Conservation (phyloP, 2,888 invertebrate species). For the Aphodius granarius region DNA sequence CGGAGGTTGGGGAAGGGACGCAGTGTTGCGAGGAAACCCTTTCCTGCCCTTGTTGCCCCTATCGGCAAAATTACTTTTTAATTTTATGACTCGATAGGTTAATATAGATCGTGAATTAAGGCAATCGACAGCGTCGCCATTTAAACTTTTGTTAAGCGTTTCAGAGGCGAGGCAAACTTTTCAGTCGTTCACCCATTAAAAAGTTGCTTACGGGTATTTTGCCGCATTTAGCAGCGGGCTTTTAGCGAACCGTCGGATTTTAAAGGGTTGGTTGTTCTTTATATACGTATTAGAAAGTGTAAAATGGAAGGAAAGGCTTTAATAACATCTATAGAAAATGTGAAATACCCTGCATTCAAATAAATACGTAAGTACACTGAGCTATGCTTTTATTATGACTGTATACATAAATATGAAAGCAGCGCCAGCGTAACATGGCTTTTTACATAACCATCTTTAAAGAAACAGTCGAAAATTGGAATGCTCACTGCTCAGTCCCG, state of each 20-base stretch:
- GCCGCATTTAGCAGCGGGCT: not conserved
- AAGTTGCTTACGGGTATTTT: not conserved
- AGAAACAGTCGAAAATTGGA: too few relatives aligned
- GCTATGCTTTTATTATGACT: too few relatives aligned
- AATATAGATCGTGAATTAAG: constrained; percentile 19
- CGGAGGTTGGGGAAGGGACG: constrained; percentile 22
- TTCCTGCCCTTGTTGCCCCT: not conserved
- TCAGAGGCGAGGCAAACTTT: not conserved
- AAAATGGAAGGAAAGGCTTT: not conserved
- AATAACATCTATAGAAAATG: too few relatives aligned
- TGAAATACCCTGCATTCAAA: too few relatives aligned
- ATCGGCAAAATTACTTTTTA: constrained; percentile 29
- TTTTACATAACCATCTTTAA: too few relatives aligned
- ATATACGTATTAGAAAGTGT: not conserved
- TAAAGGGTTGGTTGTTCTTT: not conserved
- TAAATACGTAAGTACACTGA: too few relatives aligned
- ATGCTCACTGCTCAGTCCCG: too few relatives aligned
- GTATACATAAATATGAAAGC: too few relatives aligned
- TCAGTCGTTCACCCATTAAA: not conserved
- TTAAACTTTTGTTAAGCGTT: constrained; percentile 11
- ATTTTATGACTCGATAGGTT: constrained; percentile 23
- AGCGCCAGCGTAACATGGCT: too few relatives aligned
- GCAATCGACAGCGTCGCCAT: not conserved
- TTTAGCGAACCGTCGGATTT: not conserved
- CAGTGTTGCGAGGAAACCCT: constrained; percentile 5